Base-by-base conservation (phyloP, 30 jellyfish, hydroid and myxozoan genomes). In the Kudoa iwatai region DNA sequence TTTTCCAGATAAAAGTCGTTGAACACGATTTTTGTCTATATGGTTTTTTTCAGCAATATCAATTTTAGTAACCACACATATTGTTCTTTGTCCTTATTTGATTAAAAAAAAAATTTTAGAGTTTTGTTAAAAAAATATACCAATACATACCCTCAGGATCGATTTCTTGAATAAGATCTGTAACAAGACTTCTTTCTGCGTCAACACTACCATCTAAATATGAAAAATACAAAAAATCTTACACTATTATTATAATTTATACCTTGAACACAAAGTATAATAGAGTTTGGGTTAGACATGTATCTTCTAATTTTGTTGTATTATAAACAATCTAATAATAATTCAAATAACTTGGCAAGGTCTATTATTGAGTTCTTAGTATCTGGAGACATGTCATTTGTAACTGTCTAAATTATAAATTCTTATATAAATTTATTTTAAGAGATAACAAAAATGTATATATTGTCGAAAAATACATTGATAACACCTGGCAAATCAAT, bases 241-340 rank as follows among this genome's bases (percentile, higher is more conserved):
- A 36, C 10, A 12, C 17, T 10, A 10, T 16, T 7, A 10, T 6
- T 36, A 36, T 12, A 7, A 6, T 36, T 6, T 17, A 36, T 16
- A 65, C 88, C 88, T 59, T 69, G 92, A 0, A 69, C 53, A 47
- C 92, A 69, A 2, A 69, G 44, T 3, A 69, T 69, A 3, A 69
- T 69, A 1, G 92, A 85, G 52, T 69, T 69, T 4, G 92, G 92
- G 42, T 69, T 69, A 15, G 92, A 69, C 92, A 69, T 69, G 84
- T 69, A 69, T 43, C 55, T 65, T 69, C 92, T 67, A 39, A 9
- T 38, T n/a, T n/a, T n/a, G n/a, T n/a, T n/a, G n/a, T n/a, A n/a
- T n/a, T n/a, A n/a, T 19, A 14, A 47, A 32, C 3, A 11, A 31
- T 2, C 20, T 20, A 1, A 16, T 4, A 33, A 1, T 10, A 40